Conservation (phyloP, 92 coral and sea anemone genomes). For the Porites divaricata region DNA sequence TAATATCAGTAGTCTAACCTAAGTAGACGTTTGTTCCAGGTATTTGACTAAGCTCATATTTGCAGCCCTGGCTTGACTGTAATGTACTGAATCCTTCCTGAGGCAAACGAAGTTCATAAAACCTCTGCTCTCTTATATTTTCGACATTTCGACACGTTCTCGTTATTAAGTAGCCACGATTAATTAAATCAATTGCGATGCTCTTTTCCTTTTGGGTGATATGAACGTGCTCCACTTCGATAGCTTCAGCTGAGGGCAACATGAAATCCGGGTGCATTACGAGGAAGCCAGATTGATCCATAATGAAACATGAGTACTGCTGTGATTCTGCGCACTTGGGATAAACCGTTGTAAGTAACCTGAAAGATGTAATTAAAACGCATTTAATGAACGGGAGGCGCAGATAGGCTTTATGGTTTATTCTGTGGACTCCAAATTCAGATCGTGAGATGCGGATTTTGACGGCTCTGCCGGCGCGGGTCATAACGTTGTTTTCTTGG, state of each 20-base stretch:
- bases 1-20: conserved; percentile 5
- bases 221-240: conserved; percentile 48
- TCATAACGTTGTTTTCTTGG: too few relatives aligned
- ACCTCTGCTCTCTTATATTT: conserved; percentile 34
- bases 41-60: conserved; percentile 34
- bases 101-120: conserved; percentile 58
- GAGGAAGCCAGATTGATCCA: conserved; percentile 67
- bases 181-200: conserved; percentile 61
- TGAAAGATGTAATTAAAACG: not conserved
- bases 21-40: conserved; percentile 45
- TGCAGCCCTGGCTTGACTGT: not conserved
- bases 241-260: conserved; percentile 40
- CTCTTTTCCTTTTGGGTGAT: conserved; percentile 54
- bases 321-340: conserved; percentile 45
- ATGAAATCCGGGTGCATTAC: conserved; percentile 59
- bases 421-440: too few relatives aligned
- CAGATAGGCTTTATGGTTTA: too few relatives aligned
- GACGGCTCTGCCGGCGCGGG: too few relatives aligned
- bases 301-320: conserved; percentile 54
- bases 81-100: not conserved
- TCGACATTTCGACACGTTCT: conserved; percentile 52
- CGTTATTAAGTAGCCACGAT: conserved; percentile 32
- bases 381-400: too few relatives aligned
- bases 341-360: conserved; percentile 61
- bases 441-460: too few relatives aligned